Evolutionary conservation across 2,113 vertebrate species (phyloP).

Genomic region (Solenodon paradoxus): DNA sequence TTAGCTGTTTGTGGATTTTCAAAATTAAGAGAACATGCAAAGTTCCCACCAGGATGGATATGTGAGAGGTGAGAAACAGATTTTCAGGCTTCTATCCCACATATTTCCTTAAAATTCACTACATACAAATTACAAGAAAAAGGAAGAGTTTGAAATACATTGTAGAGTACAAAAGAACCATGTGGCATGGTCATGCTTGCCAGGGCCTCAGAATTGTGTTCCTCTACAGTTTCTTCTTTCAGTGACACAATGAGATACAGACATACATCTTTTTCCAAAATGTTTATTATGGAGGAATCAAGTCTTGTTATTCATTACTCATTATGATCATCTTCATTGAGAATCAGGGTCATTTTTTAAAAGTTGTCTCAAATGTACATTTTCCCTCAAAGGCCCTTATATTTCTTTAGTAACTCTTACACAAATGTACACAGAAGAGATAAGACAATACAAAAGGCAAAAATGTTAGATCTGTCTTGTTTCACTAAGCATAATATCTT

Average conservation of each 20-base stretch:
- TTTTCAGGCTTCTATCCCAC: slow-evolving; percentile 54
- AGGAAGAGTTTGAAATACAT: not conserved
- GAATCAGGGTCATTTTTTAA: not conserved
- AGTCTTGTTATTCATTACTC: not conserved
- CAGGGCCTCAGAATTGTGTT: slow-evolving; percentile 12
- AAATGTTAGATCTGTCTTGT: not conserved
- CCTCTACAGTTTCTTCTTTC: not conserved
- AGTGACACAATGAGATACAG: not conserved
- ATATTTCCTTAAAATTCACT: slow-evolving; percentile 54
- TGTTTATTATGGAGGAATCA: not conserved
- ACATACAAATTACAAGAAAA: not conserved
- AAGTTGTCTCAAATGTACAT: not conserved
- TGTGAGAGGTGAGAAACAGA: slow-evolving; percentile 68
- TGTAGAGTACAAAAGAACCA: slow-evolving; percentile 23
- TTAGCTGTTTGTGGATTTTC: slow-evolving; percentile 58
- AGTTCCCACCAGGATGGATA: slow-evolving; percentile 39
- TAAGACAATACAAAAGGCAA: not conserved
- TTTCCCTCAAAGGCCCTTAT: not conserved
- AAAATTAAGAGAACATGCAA: slow-evolving; percentile 45
- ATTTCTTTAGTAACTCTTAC: not conserved
- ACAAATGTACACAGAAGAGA: not conserved
- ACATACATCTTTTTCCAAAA: not conserved
- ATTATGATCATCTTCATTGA: not conserved
- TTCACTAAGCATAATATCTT: too few relatives aligned
- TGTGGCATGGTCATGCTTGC: not conserved